Conservation (phyloP, 1,140 invertebrate genomes). For the Cotesia vestalis region DNA sequence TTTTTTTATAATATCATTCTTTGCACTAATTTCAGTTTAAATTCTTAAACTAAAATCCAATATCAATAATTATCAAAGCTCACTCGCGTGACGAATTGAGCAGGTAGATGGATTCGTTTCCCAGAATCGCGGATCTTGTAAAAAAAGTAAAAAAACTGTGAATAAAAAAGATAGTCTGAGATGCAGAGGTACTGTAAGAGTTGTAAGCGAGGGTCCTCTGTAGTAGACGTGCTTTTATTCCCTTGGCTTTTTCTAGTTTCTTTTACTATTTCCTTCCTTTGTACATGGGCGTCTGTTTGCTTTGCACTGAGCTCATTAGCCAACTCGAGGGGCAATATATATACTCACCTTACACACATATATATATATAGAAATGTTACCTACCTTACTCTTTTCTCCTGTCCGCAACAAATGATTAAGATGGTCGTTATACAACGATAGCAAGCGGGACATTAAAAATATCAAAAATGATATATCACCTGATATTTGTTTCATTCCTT, state of each 20-base stretch:
- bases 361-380: too few species aligned
- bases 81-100: constrained; percentile 34
- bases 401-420: constrained; percentile 44
- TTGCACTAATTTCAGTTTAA: too few species aligned
- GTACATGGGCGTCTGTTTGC: constrained; percentile 45
- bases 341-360: not conserved
- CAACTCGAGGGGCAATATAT: constrained; percentile 15
- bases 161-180: not conserved
- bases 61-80: constrained; percentile 29
- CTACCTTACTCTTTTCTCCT: constrained; percentile 12
- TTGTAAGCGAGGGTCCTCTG: constrained; percentile 11
- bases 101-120: constrained; percentile 25
- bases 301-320: constrained; percentile 50
- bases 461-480: constrained; percentile 40
- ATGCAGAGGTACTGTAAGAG: constrained; percentile 2
- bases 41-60: not conserved
- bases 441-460: constrained; percentile 42
- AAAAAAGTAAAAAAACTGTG: constrained; percentile 13
- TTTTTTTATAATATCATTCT: not conserved
- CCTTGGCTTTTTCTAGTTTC: constrained; percentile 32
- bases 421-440: constrained; percentile 48
- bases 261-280: constrained; percentile 43
- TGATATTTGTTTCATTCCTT: constrained; percentile 41
- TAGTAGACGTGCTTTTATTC: constrained; percentile 37
- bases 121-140: constrained; percentile 19